Evolutionary conservation across 2,113 vertebrate genomes (phyloP).

Genomic region (Sula dactylatra): DNA sequence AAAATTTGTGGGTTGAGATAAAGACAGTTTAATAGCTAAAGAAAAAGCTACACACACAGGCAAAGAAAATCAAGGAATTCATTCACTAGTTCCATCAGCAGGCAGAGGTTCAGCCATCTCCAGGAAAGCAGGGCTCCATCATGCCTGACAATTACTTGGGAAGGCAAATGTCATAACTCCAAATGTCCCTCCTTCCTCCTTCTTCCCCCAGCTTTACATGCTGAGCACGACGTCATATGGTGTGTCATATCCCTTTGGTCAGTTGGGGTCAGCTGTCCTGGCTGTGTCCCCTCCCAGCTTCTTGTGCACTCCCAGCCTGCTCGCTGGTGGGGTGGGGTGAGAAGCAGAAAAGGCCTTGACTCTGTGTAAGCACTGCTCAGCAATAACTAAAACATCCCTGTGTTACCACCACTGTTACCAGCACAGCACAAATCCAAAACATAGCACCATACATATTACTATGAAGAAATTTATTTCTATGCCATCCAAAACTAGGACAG

Average conservation of each 20-base stretch:
- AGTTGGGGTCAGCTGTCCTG: too few species aligned
- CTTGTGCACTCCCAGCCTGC: background rate
- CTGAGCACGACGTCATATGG: too few species aligned
- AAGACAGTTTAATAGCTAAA: background rate
- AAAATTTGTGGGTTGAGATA: background rate
- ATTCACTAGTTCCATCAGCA: background rate
- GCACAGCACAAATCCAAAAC: background rate
- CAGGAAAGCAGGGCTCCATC: background rate
- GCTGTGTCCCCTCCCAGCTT: too few species aligned
- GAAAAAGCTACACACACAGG: background rate
- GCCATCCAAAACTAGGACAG: background rate
- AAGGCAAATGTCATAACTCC: background rate
- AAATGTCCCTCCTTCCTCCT: background rate
- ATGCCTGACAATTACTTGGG: fast-evolving
- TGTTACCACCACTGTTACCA: background rate
- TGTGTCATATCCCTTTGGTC: too few species aligned
- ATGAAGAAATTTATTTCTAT: background rate
- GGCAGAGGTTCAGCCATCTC: background rate
- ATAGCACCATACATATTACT: background rate
- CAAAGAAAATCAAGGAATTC: background rate
- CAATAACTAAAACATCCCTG: background rate
- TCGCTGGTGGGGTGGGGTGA: background rate
- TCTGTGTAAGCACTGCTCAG: background rate
- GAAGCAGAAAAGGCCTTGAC: background rate
- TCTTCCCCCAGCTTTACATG: background rate